Evolutionary conservation across 2,888 invertebrate species (phyloP), one percentile per base, ranked within the genome.

Genomic region (Andrena hattorfiana): DNA sequence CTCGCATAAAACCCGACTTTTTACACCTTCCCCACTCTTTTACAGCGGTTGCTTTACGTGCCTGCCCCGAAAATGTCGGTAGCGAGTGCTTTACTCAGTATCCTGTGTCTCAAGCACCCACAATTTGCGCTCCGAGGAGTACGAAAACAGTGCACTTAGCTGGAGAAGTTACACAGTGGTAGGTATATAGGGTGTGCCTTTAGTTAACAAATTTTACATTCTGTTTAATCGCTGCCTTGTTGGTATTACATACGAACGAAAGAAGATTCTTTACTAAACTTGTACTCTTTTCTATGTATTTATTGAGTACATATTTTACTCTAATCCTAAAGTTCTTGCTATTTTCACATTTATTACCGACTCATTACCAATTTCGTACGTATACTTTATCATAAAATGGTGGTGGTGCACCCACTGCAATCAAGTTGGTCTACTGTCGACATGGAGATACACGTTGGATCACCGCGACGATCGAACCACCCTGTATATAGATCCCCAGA

Each of bases 91-190:
- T 89, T 88, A 85, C 84, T 84, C 69, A 81, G 85, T 85, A 90
- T 87, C 73, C 85, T 84, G 87, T 86, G 80, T 89, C 77, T 86
- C 81, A 82, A 88, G 87, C 85, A 85, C 78, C 85, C 70, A 83
- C 85, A 90, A 91, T 87, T 92, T 91, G 89, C 81, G 83, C 81
- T 85, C 79, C 63, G 71, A 89, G 87, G 82, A 84, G 82, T 85
- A 85, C 72, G 83, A 84, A 83, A 80, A 73, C 76, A 74, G 70
- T 85, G 89, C 89, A 89, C 85, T 88, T 85, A 85, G 82, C 69
- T 77, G 62, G 60, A 72, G 60, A 48, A 71, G 63, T 64, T 71
- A 49, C 51, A 60, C 48, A 23, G 66, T 42, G n/a, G 56, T 63
- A 23, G 6, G 62, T 32, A 77, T 59, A 77, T 35, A 48, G 56